phyloP scores from a whole-genome alignment of 1,140 invertebrate species.

The Harpegnathos saltator region DNA sequence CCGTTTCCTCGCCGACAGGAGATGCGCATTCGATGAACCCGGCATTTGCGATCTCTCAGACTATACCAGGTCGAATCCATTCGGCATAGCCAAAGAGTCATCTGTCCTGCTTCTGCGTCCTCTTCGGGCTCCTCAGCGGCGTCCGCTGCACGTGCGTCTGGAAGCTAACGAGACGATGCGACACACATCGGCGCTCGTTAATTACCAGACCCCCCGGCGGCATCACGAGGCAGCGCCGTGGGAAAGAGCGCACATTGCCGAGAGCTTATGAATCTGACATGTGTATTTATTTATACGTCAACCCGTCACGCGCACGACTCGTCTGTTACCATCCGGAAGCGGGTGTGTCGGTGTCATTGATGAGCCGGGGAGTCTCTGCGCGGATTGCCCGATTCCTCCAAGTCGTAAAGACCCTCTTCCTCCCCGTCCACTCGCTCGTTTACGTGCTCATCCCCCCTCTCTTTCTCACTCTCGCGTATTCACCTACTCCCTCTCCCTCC shows the following conservation, averaged over 20 bases:
- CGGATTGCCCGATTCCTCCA: slow-evolving; percentile 39
- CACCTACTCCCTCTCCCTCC: background rate
- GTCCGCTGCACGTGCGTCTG: background rate
- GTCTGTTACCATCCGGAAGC: slow-evolving; percentile 25
- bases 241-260: slow-evolving; percentile 31
- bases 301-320: no score
- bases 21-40: slow-evolving; percentile 1
- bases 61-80: background rate
- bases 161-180: background rate
- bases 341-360: slow-evolving; percentile 24
- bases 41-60: background rate
- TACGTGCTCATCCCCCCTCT: background rate
- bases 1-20: background rate
- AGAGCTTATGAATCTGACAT: background rate
- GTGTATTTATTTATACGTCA: no score
- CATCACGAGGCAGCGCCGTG: background rate
- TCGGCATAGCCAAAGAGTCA: background rate
- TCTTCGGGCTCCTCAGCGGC: background rate
- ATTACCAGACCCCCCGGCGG: slow-evolving; percentile 32
- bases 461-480: background rate
- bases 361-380: background rate
- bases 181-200: slow-evolving; percentile 20
- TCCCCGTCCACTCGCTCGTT: background rate
- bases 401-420: slow-evolving; percentile 30
- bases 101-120: no score